Conservation (phyloP, 2,113 vertebrate genomes). For the Marmota monax region DNA sequence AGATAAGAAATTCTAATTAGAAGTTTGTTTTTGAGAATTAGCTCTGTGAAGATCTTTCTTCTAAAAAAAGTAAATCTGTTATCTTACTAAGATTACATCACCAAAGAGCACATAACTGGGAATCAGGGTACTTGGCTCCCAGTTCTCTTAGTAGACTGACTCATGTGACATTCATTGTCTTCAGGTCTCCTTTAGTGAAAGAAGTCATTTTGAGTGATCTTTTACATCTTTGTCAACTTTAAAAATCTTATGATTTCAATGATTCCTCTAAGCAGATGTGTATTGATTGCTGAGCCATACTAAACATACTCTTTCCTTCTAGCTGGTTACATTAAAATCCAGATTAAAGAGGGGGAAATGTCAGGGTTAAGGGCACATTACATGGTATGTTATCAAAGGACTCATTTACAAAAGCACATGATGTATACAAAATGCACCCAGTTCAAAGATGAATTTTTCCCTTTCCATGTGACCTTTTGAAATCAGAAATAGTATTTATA, state of each 20-base stretch:
- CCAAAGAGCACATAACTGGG: not conserved
- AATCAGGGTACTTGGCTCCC: not conserved
- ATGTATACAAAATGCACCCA: not conserved
- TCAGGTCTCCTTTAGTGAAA: not conserved
- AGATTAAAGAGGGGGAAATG: not conserved
- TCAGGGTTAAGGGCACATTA: not conserved
- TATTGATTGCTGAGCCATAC: not conserved
- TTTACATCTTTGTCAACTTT: not conserved
- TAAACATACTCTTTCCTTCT: not conserved
- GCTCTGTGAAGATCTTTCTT: not conserved
- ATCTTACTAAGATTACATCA: not conserved
- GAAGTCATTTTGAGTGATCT: not conserved
- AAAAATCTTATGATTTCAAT: not conserved
- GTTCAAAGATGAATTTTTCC: slow-evolving; percentile 34
- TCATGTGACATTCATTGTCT: not conserved
- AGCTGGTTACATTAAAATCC: not conserved
- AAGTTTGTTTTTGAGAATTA: not conserved
- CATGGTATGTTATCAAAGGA: not conserved
- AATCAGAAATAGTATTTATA: slow-evolving; percentile 72
- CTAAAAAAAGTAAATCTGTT: not conserved
- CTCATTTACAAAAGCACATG: not conserved
- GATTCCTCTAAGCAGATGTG: not conserved
- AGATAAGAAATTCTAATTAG: not conserved
- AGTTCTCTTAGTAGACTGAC: not conserved
- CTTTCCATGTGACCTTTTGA: slow-evolving; percentile 73